Evolutionary conservation across 1,140 invertebrate genomes (phyloP).

Genomic region (Drosophila setifemur): DNA sequence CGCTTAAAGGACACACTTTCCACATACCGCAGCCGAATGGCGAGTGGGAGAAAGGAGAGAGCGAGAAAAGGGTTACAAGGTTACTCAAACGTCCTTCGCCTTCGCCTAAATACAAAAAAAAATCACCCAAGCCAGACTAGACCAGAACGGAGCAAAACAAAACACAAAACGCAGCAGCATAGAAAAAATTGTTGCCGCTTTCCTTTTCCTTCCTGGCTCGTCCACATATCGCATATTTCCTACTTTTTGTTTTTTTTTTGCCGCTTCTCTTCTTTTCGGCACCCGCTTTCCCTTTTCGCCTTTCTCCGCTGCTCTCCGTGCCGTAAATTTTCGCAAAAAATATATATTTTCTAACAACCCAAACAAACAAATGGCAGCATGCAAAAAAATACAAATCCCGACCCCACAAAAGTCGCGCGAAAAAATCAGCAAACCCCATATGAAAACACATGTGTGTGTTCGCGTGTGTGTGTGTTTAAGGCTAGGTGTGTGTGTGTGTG

Average conservation of each 20-base stretch:
- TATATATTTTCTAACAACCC: slow-evolving; percentile 81
- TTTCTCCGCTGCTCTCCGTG: slow-evolving; percentile 10
- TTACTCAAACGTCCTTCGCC: slow-evolving; percentile 81
- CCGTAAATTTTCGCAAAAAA: slow-evolving; percentile 70
- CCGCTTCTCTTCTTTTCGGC: slow-evolving; percentile 51
- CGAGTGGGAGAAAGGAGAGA: slow-evolving; percentile 14
- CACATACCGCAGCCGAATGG: slow-evolving; percentile 40
- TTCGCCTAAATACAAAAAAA: slow-evolving; percentile 61
- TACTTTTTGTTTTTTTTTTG: too few relatives aligned
- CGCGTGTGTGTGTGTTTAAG: slow-evolving; percentile 11
- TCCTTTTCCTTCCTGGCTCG: slow-evolving; percentile 72
- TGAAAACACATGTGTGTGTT: slow-evolving; percentile 13
- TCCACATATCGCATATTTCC: slow-evolving; percentile 57
- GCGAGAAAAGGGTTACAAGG: slow-evolving; percentile 79
- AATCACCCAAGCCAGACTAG: slow-evolving; percentile 1
- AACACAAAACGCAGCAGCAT: slow-evolving; percentile 68
- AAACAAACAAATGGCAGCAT: slow-evolving; percentile 71
- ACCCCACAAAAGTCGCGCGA: slow-evolving; percentile 66
- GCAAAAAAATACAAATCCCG: slow-evolving; percentile 72
- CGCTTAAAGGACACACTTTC: slow-evolving; percentile 68
- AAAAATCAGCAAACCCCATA: slow-evolving; percentile 56
- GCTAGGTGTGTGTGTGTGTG: slow-evolving; percentile 14
- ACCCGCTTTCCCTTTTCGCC: slow-evolving; percentile 24
- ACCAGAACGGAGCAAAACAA: slow-evolving; percentile 60
- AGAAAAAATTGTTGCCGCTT: slow-evolving; percentile 73